Evolutionary conservation across 2,888 invertebrate species (phyloP).

Genomic region (Andrena trimmerana): DNA sequence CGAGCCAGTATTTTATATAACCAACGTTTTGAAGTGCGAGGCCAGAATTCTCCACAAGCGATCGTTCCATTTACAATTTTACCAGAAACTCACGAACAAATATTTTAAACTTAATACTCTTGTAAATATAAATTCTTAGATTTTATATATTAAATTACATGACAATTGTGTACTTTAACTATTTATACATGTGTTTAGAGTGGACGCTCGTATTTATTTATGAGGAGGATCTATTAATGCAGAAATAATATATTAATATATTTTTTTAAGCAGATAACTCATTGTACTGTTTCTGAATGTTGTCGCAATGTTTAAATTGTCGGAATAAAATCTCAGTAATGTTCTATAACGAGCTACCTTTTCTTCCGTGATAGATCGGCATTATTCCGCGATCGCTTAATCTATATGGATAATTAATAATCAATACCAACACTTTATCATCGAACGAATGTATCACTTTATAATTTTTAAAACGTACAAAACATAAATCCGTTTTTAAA

Average conservation of each 20-base stretch:
- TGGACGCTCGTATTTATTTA: constrained; percentile 33
- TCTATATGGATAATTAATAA: constrained; percentile 3
- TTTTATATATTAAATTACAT: constrained; percentile 16
- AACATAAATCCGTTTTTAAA: constrained; percentile 15
- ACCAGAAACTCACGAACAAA: constrained; percentile 19
- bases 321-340: constrained; percentile 39
- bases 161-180: constrained; percentile 20
- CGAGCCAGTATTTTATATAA: constrained; percentile 25
- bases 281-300: constrained; percentile 37
- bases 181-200: constrained; percentile 19
- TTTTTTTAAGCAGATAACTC: constrained; percentile 39
- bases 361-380: not conserved
- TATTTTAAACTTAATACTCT: constrained; percentile 20
- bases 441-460: not conserved
- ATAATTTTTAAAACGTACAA: constrained; percentile 18
- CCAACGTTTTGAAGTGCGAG: not conserved
- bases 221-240: constrained; percentile 34
- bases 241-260: constrained; percentile 55
- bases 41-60: not conserved
- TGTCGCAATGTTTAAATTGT: constrained; percentile 35
- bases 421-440: constrained; percentile 1
- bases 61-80: constrained; percentile 11
- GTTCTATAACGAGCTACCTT: constrained; percentile 1
- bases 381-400: no score
- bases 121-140: constrained; percentile 52